Evolutionary conservation across 2,888 invertebrate genomes (phyloP).

Genomic region (Polymixis lichenea): DNA sequence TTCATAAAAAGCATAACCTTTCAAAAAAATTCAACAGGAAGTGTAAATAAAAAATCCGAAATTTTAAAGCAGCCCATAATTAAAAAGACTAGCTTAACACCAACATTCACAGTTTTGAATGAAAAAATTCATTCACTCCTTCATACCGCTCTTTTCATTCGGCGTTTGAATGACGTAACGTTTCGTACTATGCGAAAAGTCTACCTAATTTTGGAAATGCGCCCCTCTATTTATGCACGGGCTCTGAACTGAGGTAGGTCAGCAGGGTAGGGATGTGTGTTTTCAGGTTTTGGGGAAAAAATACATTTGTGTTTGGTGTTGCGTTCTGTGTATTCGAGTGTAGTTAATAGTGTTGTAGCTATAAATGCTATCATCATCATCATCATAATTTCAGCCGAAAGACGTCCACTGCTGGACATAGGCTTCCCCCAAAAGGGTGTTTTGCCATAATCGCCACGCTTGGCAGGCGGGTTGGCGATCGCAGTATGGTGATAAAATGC

Average conservation of each 20-base stretch:
- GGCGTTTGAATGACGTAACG: constrained; percentile 53
- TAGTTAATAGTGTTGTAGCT: neutral
- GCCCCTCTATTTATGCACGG: constrained; percentile 32
- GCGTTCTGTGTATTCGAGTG: neutral
- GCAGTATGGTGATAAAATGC: too few species aligned
- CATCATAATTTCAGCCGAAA: too few species aligned
- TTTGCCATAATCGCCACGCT: too few species aligned
- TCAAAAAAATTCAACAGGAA: constrained; percentile 3
- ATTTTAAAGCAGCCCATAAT: constrained; percentile 38
- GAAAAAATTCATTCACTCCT: constrained; percentile 53
- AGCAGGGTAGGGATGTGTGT: neutral
- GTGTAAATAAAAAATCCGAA: constrained; percentile 20
- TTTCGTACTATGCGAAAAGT: constrained; percentile 47
- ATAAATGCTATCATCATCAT: too few species aligned
- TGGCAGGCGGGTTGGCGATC: too few species aligned
- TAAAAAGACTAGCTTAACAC: constrained; percentile 48
- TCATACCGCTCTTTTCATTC: constrained; percentile 49
- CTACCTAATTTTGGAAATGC: constrained; percentile 58
- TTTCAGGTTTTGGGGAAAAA: neutral
- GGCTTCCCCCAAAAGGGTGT: too few species aligned
- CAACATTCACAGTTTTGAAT: constrained; percentile 33
- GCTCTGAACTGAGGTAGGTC: constrained; percentile 21
- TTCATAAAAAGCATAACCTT: neutral
- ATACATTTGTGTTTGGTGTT: neutral
- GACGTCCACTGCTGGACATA: too few species aligned